Evolutionary conservation across 2,888 invertebrate genomes (phyloP).

Genomic region (Drosophila affinis): DNA sequence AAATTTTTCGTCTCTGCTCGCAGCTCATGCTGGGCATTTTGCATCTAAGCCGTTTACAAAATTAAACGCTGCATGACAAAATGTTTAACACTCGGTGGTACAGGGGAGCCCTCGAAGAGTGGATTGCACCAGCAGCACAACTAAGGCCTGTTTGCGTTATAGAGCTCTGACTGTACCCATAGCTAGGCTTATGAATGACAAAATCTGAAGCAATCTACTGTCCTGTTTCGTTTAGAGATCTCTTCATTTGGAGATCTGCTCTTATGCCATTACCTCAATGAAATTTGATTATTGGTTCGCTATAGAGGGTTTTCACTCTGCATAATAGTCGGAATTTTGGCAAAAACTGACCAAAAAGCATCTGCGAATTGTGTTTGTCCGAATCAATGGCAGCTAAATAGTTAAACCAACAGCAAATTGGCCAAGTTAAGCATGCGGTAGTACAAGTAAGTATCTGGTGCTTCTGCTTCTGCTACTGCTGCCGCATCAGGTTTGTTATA

Average conservation of each 20-base stretch:
- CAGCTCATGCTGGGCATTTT: slow-evolving; percentile 18
- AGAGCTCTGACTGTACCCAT: not conserved
- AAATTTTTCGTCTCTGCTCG: slow-evolving; percentile 12
- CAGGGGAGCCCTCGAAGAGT: not conserved
- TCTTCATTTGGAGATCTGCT: not conserved
- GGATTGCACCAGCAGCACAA: too few relatives aligned
- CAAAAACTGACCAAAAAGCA: slow-evolving; percentile 44
- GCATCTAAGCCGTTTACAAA: slow-evolving; percentile 69
- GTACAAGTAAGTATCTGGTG: slow-evolving; percentile 18
- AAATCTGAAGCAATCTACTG: not conserved
- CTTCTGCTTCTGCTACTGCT: not conserved
- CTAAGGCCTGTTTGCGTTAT: not conserved
- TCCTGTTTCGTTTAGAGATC: not conserved
- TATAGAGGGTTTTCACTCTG: not conserved
- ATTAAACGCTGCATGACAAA: slow-evolving; percentile 70
- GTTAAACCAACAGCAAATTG: slow-evolving; percentile 55
- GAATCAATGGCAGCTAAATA: slow-evolving; percentile 61
- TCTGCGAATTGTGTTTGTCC: slow-evolving; percentile 50
- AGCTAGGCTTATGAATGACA: not conserved
- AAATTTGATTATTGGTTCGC: not conserved
- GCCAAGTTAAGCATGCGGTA: slow-evolving; percentile 7
- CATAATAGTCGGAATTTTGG: not conserved
- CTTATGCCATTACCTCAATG: too few relatives aligned
- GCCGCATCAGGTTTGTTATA: slow-evolving; percentile 30
- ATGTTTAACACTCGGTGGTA: slow-evolving; percentile 68